phyloP scores from a whole-genome alignment of 2,888 invertebrate species.

The Leptinotarsa rubiginosa region DNA sequence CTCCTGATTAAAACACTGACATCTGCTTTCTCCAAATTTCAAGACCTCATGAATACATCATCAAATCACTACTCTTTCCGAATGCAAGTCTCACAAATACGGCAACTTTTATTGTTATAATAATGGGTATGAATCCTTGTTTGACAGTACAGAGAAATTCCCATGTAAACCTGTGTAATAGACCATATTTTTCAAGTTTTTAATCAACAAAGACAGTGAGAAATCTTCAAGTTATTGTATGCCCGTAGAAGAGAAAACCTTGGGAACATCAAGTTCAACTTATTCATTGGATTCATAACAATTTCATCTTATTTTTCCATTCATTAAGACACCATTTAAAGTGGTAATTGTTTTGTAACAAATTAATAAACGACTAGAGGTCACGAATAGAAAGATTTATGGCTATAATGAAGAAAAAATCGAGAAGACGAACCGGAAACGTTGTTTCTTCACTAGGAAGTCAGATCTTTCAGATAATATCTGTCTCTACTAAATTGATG shows the following conservation, averaged over 20 bases:
- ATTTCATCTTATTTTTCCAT: slow-evolving; percentile 41
- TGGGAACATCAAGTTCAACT: slow-evolving; percentile 48
- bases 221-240: slow-evolving; percentile 45
- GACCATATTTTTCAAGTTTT: slow-evolving; percentile 40
- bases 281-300: slow-evolving; percentile 41
- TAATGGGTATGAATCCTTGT: slow-evolving; percentile 10
- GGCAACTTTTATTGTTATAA: slow-evolving; percentile 11
- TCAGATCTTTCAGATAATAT: background rate
- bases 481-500: background rate
- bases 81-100: slow-evolving; percentile 2
- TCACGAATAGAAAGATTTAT: slow-evolving; percentile 19
- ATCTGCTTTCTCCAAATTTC: background rate
- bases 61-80: slow-evolving; percentile 9
- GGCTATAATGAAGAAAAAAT: slow-evolving; percentile 23
- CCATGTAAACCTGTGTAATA: slow-evolving; percentile 35
- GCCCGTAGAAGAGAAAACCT: slow-evolving; percentile 46
- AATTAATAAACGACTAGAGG: slow-evolving; percentile 18
- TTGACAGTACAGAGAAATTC: slow-evolving; percentile 18
- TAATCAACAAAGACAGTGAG: slow-evolving; percentile 48
- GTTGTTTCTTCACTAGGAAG: slow-evolving; percentile 24
- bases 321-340: slow-evolving; percentile 39
- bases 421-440: slow-evolving; percentile 11
- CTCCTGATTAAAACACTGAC: background rate
- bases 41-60: slow-evolving; percentile 8
- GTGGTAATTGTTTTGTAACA: slow-evolving; percentile 42